Conservation (phyloP, 2,888 invertebrate species). For the Metallyticus violacea region DNA sequence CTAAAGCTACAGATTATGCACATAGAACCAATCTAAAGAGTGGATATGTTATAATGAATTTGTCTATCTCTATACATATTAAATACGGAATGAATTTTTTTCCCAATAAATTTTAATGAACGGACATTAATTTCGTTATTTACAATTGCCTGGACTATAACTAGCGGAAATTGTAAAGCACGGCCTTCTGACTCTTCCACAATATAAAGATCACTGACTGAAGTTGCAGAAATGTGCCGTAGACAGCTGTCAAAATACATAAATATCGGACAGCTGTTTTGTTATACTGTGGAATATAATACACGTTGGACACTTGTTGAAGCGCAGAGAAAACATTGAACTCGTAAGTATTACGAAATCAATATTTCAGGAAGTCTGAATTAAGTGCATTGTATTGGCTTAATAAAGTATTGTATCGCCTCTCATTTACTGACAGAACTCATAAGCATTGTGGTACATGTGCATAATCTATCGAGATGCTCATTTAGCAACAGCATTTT, state of each 20-base stretch:
- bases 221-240: background rate
- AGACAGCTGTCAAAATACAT: background rate
- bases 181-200: too few relatives aligned
- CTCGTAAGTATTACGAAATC: background rate
- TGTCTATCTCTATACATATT: too few relatives aligned
- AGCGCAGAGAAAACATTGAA: background rate
- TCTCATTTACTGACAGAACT: background rate
- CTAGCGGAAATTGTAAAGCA: too few relatives aligned
- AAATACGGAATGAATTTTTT: too few relatives aligned
- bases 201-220: background rate
- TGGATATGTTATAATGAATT: too few relatives aligned
- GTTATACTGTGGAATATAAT: background rate
- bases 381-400: background rate
- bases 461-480: background rate
- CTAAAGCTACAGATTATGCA: too few relatives aligned
- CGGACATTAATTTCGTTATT: too few relatives aligned
- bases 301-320: background rate
- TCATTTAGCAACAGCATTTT: background rate
- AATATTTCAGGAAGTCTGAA: background rate
- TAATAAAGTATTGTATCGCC: background rate
- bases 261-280: background rate
- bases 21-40: too few relatives aligned
- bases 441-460: background rate
- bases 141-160: too few relatives aligned
- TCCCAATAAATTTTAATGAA: too few relatives aligned